A percentile compares a stretch with the other conserved stretches of the same genome.
These are phyloP conservation scores for Mustela nigripes DNA, from an alignment of 2,113 vertebrate species.

Conservation along the genomic window DNA sequence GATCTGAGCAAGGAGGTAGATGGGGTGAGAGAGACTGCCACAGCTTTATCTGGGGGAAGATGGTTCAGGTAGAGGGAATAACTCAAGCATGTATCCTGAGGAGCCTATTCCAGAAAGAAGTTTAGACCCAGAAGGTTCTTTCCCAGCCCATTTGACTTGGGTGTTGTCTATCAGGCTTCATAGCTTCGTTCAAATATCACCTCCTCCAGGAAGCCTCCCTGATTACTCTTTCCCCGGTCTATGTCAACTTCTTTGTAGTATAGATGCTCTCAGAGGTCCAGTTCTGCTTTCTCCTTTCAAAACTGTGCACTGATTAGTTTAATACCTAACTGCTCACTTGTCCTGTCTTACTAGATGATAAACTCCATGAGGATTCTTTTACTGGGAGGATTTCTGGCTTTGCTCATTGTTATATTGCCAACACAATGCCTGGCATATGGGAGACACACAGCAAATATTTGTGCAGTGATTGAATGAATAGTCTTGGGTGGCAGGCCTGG, in stretches of 20 bases:
- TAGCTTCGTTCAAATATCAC: neutral
- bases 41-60: neutral
- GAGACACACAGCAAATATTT: neutral
- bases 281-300: neutral
- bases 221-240: neutral
- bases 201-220: slow-evolving; percentile 57
- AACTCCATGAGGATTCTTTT: neutral
- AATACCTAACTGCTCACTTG: neutral
- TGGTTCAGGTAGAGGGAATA: neutral
- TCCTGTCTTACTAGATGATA: neutral
- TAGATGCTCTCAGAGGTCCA: neutral
- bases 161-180: neutral
- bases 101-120: neutral
- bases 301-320: neutral
- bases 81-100: neutral
- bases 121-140: neutral
- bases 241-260: neutral
- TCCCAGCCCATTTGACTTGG: neutral
- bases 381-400: neutral
- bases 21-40: neutral
- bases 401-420: neutral
- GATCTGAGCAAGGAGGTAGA: neutral
- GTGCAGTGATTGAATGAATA: neutral
- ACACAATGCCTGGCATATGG: neutral
- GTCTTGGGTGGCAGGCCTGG: neutral